Conservation (phyloP, 23 tunicate species). For the Ciona savignyi region DNA sequence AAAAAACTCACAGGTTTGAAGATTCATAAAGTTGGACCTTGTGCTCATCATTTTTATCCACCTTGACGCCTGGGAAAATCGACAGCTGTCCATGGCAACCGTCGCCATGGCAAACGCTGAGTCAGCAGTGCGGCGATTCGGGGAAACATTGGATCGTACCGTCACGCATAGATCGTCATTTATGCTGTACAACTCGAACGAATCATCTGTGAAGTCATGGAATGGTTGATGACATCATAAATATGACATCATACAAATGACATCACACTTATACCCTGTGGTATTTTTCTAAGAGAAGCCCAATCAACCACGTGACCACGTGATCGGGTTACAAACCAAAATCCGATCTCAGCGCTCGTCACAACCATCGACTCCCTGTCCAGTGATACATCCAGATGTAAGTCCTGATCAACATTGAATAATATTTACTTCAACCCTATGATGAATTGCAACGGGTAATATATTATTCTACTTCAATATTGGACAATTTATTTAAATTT, state of each 20-base stretch:
- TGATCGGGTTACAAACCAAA: constrained; percentile 39
- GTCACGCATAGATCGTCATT: constrained; percentile 14
- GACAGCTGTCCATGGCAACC: constrained; percentile 25
- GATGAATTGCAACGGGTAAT: no score
- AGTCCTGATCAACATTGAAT: no score
- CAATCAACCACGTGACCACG: constrained; percentile 40
- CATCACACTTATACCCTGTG: constrained; percentile 20
- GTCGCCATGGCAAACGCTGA: not conserved
- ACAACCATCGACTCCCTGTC: not conserved
- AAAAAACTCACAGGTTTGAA: constrained; percentile 45
- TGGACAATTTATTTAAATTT: no score
- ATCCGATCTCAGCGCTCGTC: constrained; percentile 13
- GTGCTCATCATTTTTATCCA: constrained; percentile 40
- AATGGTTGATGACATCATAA: not conserved
- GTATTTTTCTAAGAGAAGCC: constrained; percentile 31
- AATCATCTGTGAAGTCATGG: constrained; percentile 26
- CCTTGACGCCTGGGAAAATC: constrained; percentile 8
- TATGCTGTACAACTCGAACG: constrained; percentile 39
- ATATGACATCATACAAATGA: not conserved
- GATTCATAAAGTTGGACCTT: constrained; percentile 16
- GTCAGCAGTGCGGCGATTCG: not conserved
- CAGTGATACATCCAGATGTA: constrained; percentile 52
- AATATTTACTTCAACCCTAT: no score
- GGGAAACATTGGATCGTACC: not conserved
- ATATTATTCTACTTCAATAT: no score